A percentile compares a stretch with the other conserved stretches of the same genome.
These are phyloP conservation scores for Diplodus puntazzo DNA, from an alignment of 2,797 vertebrate species.

Conservation along the genomic window DNA sequence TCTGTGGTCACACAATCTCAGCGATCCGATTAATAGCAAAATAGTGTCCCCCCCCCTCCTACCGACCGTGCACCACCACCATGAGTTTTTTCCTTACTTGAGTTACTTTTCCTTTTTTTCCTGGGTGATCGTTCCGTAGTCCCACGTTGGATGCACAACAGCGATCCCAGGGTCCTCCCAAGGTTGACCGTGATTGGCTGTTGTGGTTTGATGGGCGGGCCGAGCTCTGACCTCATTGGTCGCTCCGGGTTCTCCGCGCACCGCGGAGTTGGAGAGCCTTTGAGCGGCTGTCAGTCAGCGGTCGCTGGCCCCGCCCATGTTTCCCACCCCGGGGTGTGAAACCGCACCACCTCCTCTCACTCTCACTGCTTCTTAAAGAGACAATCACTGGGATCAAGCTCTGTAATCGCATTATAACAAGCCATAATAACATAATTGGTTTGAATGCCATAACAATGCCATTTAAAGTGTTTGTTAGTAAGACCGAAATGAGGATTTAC, in stretches of 20 bases:
- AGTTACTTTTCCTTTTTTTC: slow-evolving; percentile 80
- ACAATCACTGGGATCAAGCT: slow-evolving; percentile 68
- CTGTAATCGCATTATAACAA: slow-evolving; percentile 82
- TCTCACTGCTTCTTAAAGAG: slow-evolving; percentile 84
- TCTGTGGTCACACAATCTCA: slow-evolving; percentile 72
- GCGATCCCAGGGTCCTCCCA: slow-evolving; percentile 61
- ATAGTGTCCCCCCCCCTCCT: slow-evolving; percentile 65
- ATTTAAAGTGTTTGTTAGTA: slow-evolving; percentile 38
- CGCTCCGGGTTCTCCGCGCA: slow-evolving; percentile 21
- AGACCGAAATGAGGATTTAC: slow-evolving; percentile 36
- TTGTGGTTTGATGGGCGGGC: slow-evolving; percentile 38
- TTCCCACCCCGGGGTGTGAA: slow-evolving; percentile 95
- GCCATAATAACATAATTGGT: slow-evolving; percentile 76
- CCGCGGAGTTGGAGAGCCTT: slow-evolving; percentile 48
- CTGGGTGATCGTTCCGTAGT: slow-evolving; percentile 67
- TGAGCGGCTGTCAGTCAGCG: slow-evolving; percentile 82
- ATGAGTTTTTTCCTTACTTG: slow-evolving; percentile 79
- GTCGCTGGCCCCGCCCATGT: slow-evolving; percentile 78
- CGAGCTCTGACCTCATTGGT: slow-evolving; percentile 72
- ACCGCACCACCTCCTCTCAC: slow-evolving; percentile 80
- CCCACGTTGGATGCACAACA: slow-evolving; percentile 91
- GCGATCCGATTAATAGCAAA: slow-evolving; percentile 76
- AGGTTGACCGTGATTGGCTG: slow-evolving; percentile 72
- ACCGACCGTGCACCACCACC: slow-evolving; percentile 65
- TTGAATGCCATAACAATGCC: slow-evolving; percentile 54